phyloP scores from a whole-genome alignment of 1,140 invertebrate species.

The Drosophila funebris region DNA sequence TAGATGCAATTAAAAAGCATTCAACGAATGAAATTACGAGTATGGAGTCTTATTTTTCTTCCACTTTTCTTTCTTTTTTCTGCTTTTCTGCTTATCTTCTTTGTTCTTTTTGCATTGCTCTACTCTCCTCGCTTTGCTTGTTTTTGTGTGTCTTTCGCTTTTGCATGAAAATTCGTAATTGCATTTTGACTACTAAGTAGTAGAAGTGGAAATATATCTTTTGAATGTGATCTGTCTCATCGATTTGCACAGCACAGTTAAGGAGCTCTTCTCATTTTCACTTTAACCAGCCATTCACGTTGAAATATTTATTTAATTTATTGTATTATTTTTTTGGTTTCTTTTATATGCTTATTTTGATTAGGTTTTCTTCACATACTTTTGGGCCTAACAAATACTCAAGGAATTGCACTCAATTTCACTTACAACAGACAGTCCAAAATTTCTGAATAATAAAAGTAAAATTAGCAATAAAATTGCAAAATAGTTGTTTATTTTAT shows the following conservation, averaged over 20 bases:
- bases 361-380: too few species aligned
- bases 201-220: neutral
- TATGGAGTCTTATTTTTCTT: neutral
- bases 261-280: neutral
- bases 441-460: too few species aligned
- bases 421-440: too few species aligned
- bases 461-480: too few species aligned
- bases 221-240: neutral
- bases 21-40: constrained; percentile 29
- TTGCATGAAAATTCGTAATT: constrained; percentile 11
- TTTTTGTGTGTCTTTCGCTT: neutral
- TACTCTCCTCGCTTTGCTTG: too few species aligned
- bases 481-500: too few species aligned
- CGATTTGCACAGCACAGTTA: neutral
- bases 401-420: too few species aligned
- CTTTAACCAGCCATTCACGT: too few species aligned
- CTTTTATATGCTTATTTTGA: too few species aligned
- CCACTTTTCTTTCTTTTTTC: neutral
- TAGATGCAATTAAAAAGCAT: constrained; percentile 48
- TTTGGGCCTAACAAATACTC: too few species aligned
- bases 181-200: constrained; percentile 14
- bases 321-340: too few species aligned
- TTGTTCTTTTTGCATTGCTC: neutral
- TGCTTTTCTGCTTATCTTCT: neutral
- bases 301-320: too few species aligned